phyloP scores from a whole-genome alignment of 2,113 vertebrate species.

The Phalacrocorax pelagicus region DNA sequence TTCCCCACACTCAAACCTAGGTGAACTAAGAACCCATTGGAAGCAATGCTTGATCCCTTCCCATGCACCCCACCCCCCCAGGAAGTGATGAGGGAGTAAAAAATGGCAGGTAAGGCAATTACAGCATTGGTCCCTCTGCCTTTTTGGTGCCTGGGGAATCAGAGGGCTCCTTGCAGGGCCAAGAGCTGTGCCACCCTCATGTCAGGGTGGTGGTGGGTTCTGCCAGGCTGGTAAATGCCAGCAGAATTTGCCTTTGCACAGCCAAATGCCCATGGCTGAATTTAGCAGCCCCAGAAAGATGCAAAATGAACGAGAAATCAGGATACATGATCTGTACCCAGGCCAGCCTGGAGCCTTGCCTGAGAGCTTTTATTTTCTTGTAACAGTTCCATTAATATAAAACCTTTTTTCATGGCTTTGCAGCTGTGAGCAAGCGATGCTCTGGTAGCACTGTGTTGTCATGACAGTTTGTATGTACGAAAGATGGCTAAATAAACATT shows the following conservation, averaged over 20 bases:
- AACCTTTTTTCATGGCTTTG: neutral
- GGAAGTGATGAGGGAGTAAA: neutral
- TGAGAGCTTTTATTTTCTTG: neutral
- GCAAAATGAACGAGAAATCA: neutral
- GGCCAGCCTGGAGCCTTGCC: neutral
- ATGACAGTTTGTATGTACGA: neutral
- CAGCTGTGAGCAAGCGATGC: neutral
- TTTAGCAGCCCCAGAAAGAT: neutral
- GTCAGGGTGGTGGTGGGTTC: accelerated
- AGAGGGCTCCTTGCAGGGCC: neutral
- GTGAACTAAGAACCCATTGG: neutral
- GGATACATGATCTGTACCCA: neutral
- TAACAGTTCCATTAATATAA: neutral
- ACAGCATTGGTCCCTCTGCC: accelerated
- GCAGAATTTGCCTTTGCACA: neutral
- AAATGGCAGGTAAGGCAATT: neutral
- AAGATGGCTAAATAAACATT: neutral
- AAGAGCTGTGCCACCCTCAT: neutral
- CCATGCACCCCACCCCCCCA: accelerated
- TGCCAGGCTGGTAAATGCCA: neutral
- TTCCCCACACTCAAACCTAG: accelerated
- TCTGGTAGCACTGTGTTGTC: neutral
- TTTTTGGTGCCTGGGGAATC: neutral
- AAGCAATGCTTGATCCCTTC: neutral
- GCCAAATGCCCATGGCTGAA: neutral